Evolutionary conservation across 2,888 invertebrate genomes (phyloP).

Genomic region (Pristionchus fissidentatus): DNA sequence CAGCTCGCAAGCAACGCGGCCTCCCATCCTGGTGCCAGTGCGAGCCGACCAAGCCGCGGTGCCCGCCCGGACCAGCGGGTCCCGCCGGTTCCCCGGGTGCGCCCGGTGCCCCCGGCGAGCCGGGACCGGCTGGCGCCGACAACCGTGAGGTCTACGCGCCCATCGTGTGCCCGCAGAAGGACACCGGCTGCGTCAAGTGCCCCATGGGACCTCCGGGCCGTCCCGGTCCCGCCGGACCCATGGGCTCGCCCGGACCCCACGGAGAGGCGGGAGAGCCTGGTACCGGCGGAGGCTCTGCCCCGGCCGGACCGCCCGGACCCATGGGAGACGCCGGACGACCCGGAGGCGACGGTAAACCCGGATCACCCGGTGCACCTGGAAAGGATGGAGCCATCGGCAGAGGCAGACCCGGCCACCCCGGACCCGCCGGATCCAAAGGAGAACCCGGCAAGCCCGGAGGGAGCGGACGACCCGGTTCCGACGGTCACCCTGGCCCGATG

Average conservation of each 20-base stretch:
- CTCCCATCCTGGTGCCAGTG: conserved; percentile 65
- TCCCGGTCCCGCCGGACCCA: conserved; percentile 59
- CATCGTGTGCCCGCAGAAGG: conserved; percentile 60
- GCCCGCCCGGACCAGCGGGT: conserved; percentile 66
- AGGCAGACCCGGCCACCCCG: conserved; percentile 58
- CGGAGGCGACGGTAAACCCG: conserved; percentile 66
- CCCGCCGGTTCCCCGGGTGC: conserved; percentile 57
- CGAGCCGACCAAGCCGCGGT: conserved; percentile 62
- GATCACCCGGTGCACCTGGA: conserved; percentile 65
- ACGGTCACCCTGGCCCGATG: background rate
- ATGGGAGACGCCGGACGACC: conserved; percentile 51
- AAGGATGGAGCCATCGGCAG: conserved; percentile 59
- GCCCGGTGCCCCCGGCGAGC: conserved; percentile 61
- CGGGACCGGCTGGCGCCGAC: conserved; percentile 20
- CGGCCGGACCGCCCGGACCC: conserved; percentile 62
- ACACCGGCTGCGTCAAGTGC: conserved; percentile 66
- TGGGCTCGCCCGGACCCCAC: conserved; percentile 62
- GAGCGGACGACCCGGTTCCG: background rate
- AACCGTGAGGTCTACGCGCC: conserved; percentile 58
- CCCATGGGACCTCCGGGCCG: conserved; percentile 64
- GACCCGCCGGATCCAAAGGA: conserved; percentile 61
- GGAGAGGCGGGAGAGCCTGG: conserved; percentile 68
- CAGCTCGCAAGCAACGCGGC: conserved; percentile 59
- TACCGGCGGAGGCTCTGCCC: conserved; percentile 59
- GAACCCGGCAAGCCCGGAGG: conserved; percentile 56